Evolutionary conservation across 2,888 invertebrate genomes (phyloP).

Genomic region (Eustalomyia histrio): DNA sequence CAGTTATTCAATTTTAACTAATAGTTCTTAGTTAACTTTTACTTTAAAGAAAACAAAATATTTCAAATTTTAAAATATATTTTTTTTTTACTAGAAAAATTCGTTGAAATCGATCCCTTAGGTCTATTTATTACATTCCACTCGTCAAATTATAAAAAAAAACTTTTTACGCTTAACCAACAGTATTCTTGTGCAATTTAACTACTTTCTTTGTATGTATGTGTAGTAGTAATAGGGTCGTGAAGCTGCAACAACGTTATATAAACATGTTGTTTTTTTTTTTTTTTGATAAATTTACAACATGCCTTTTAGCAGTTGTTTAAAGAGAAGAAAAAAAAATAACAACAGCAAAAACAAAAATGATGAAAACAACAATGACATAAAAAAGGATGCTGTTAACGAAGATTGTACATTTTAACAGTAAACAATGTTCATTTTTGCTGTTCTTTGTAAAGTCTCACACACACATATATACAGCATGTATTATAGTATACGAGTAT

Average conservation of each 20-base stretch:
- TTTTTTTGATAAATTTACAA: slow-evolving; percentile 19
- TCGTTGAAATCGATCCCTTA: neutral
- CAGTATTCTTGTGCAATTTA: neutral
- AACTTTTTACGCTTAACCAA: neutral
- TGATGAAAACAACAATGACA: slow-evolving; percentile 11
- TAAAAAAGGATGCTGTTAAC: slow-evolving; percentile 3
- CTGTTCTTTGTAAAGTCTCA: no score
- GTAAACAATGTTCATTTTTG: neutral
- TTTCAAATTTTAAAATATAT: neutral
- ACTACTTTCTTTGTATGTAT: no score
- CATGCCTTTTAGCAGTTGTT: slow-evolving; percentile 17
- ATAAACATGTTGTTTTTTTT: slow-evolving; percentile 23
- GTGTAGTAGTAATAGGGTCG: neutral
- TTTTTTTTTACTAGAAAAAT: neutral
- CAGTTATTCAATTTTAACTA: no score
- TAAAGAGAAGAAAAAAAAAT: slow-evolving; percentile 11
- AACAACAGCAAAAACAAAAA: neutral
- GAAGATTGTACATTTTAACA: neutral
- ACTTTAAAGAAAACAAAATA: no score
- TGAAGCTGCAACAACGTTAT: slow-evolving; percentile 7
- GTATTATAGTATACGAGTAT: no score
- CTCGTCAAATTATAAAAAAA: neutral
- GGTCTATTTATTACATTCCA: neutral
- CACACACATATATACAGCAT: no score
- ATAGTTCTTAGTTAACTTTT: no score